Base-by-base conservation (phyloP, 1,140 invertebrate species). In the Trichoplusia ni region DNA sequence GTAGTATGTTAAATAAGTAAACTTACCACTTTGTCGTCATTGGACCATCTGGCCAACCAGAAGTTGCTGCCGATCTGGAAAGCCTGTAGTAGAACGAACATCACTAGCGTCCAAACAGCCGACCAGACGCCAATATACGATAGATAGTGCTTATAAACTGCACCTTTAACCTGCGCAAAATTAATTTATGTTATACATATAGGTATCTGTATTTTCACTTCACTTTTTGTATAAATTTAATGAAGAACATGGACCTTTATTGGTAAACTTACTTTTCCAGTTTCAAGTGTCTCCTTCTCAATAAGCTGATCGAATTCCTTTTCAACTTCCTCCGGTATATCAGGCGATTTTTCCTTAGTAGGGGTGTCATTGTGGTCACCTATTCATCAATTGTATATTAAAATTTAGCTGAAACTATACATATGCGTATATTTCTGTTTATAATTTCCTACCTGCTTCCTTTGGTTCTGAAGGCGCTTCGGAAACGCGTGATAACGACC, bases 41-140 rank as follows among this genome's bases (percentile, higher is more conserved):
- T 93, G 21, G 96, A 96, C 98, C 97, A 99, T 47, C 92, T 76
- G 68, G 96, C 96, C 0, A 99, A 92, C 98, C 98, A 99, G 63
- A 98, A 91, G 91, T 98, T 99, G 16, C 97, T 96, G 64, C 95
- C 95, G 64, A 99, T 96, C 78, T 95, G 95, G 85, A 98, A 97
- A 42, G 92, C 92, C 93, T 98, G 97, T 82, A 95, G 96, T 11
- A 96, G 76, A n/a, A 96, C 91, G 85, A 97, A 98, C 84, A 98
- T 93, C 0, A 97, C 47, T 23, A 98, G 91, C 2, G 97, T 98
- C 4, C 94, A 82, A 13, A 95, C 73, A 0, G 94, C 93, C 5
- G 97, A 90, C 59, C 94, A 85, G 62, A 95, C 85, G 42, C 97
- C 97, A 49, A 98, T 95, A 13, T 96, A 96, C 77, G 93, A 94